Base-by-base conservation (phyloP, 2,888 invertebrate species). In the Nymphalis polychloros region DNA sequence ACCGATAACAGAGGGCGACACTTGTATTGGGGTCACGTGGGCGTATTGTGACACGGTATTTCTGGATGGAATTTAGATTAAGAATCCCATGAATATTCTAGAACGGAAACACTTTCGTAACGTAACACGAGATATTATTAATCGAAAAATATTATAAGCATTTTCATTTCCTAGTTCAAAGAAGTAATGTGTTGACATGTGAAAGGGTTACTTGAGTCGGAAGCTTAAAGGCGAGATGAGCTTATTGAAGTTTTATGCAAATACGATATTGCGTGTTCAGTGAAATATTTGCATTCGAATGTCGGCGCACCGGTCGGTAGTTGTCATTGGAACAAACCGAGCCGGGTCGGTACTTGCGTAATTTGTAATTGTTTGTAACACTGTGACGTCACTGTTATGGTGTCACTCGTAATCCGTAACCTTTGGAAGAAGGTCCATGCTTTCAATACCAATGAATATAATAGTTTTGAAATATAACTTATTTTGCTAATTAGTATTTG, bases 1-100 rank as follows among this genome's bases (percentile, higher is more conserved):
- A 85, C 77, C 72, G 73, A 77, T 74, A 74, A 72, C 74, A 78
- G 79, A 79, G 77, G 78, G 79, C 78, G 75, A 67, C 77, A 77
- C 75, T 74, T 65, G 71, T 74, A 74, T 73, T 69, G 72, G 72
- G 77, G 75, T 77, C 76, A 75, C 71, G 73, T 71, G 72, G 68
- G 48, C 62, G 50, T 55, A 49, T 57, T 50, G 62, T 53, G 64
- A 60, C 67, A 71, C 64, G 49, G 57, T 67, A 64, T 72, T 70
- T 69, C 63, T 61, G 67, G 70, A 67, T 61, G 59, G 63, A 57
- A 69, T 69, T 63, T 47, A 67, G 68, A 72, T 69, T 71, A 64
- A 63, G 59, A 65, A 68, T 69, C 61, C 53, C 55, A 46, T 59
- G 60, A 65, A 52, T 57, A 57, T 41, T 41, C 57, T 35, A 57